Evolutionary conservation across 2,888 invertebrate genomes (phyloP).

Genomic region (Tinea trinotella): DNA sequence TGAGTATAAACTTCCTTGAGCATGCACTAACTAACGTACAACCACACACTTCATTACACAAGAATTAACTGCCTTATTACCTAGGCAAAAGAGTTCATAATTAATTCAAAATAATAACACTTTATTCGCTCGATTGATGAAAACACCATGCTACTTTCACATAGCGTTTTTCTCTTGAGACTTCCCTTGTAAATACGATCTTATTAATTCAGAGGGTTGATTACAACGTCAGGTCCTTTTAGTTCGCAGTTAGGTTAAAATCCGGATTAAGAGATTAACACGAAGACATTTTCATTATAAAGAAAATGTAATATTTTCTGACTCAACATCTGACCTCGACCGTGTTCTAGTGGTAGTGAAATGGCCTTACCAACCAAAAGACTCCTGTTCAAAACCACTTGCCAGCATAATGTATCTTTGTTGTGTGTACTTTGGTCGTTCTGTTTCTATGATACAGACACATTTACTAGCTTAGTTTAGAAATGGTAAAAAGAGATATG

Average conservation of each 20-base stretch:
- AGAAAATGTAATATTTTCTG: no score
- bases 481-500: no score
- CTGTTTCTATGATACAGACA: no score
- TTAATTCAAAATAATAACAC: not conserved
- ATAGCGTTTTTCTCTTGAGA: constrained; percentile 12
- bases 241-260: not conserved
- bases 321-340: no score
- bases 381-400: no score
- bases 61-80: not conserved
- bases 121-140: constrained; percentile 18
- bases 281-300: no score
- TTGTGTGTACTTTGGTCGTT: no score
- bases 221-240: constrained; percentile 3
- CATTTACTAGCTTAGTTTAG: no score
- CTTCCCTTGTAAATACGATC: constrained; percentile 9
- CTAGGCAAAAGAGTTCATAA: not conserved
- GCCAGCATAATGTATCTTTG: no score
- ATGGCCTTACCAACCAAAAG: no score
- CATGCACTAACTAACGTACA: not conserved
- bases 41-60: not conserved
- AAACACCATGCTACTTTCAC: constrained; percentile 6
- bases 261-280: constrained; percentile 1
- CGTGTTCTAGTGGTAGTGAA: no score
- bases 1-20: not conserved
- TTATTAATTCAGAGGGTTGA: constrained; percentile 1